Base-by-base conservation (phyloP, 2,797 vertebrate species). In the Gymnothorax reevesii region DNA sequence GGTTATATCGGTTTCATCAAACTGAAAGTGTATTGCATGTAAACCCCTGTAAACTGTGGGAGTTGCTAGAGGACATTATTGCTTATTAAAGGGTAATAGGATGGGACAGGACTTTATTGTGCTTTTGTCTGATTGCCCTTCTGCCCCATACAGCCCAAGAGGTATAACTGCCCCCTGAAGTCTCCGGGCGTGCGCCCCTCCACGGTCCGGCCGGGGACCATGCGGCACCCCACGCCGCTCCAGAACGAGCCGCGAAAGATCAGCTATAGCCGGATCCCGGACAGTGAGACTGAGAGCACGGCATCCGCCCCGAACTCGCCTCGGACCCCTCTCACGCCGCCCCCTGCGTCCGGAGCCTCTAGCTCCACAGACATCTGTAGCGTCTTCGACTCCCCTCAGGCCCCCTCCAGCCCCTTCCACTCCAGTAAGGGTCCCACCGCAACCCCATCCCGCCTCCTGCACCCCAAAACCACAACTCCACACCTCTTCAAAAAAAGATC, bases 161-260 rank as follows among this genome's bases (percentile, higher is more conserved):
- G 96, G 90, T 99, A 98, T 90, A 97, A 85, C 93, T 99, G 96
- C 91, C 91, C 97, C 5, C 95, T 99, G 87, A 99, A 99, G 94
- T 99, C 98, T 83, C 98, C 98, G 0, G 98, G 98, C 7, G 97
- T 99, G 86, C 97, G 98, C 2, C 98, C 98, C 1, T 97, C 97
- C 42, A 97, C 97, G 0, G 95, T 96, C 7, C 94, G 97, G 82
- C 96, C 97, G 0, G 96, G 98, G 80, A 97, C 97, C 87, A 97
- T 98, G 97, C 94, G 98, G 0, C 98, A 99, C 83, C 98, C 98
- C 0, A 99, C 97, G 0, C 98, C 98, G 0, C 94, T 99, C 90
- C 98, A 99, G 92, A 98, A 98, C 86, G 98, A 99, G 92, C 98
- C 97, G 0, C 93, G 97, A 12, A 99, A 99, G 92, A 99, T 99